A percentile compares a stretch with the other conserved stretches of the same genome.
Evolutionary conservation across 2,797 vertebrate genomes (phyloP).

Genomic region (Acanthiza pusilla): DNA sequence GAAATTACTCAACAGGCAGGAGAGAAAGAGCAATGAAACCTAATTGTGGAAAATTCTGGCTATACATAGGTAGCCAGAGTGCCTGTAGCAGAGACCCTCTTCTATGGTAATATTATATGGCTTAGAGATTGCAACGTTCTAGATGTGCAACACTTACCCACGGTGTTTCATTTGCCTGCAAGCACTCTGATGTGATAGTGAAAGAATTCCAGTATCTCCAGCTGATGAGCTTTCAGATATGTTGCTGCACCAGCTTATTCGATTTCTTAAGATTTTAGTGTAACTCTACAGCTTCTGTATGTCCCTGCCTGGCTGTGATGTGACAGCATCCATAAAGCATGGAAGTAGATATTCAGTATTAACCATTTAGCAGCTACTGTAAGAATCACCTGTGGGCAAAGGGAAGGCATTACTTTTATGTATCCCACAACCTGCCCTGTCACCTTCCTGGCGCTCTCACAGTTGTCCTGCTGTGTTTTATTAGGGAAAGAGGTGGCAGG

Average conservation of each 20-base stretch:
- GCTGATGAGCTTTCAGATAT: neutral
- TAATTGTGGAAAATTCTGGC: neutral
- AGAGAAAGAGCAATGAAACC: neutral
- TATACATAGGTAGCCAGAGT: neutral
- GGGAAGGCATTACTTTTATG: neutral
- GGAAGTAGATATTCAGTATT: neutral
- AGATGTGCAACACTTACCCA: neutral
- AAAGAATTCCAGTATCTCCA: neutral
- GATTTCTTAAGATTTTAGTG: neutral
- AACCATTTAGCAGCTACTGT: neutral
- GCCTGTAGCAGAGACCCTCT: neutral
- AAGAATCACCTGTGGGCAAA: neutral
- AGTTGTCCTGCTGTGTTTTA: neutral
- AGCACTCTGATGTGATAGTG: neutral
- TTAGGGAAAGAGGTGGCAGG: neutral
- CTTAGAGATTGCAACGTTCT: neutral
- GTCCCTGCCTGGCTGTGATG: neutral
- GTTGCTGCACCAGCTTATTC: neutral
- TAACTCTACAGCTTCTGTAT: neutral
- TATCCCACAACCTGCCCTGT: neutral
- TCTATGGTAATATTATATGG: neutral
- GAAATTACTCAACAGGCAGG: neutral
- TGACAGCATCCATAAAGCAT: neutral
- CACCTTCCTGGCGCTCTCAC: neutral
- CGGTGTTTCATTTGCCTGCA: rapidly evolving